Base-by-base conservation (phyloP, 2,113 vertebrate genomes). In the Pelodiscus sinensis region DNA sequence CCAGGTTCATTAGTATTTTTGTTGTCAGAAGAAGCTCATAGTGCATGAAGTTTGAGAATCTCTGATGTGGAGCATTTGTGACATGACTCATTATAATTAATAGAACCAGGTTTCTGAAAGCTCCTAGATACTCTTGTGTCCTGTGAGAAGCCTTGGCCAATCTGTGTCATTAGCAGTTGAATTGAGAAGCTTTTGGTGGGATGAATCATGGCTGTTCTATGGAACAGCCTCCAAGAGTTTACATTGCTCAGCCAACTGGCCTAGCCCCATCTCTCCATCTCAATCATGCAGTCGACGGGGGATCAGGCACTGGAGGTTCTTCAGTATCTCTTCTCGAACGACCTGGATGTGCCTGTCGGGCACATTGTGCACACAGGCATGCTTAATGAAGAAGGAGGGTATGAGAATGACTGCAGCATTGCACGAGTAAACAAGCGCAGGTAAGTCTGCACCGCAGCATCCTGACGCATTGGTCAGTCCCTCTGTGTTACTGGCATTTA, bases 321-420 rank as follows among this genome's bases (percentile, higher is more conserved):
- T 54, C 99, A 99, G 85, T 98, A 98, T 83, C 98, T 99, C 87
- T 99, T 99, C 96, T 98, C 99, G 50, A 99, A 99, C 6, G 99
- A 99, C 96, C 97, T 99, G 91, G 99, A 99, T 14, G 99, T 99
- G 82, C 99, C 99, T 0, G 99, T 99, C 2, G 99, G 99, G 57
- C 99, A 99, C 81, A 99, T 99, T 0, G 99, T 99, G 60, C 99
- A 99, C 92, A 99, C 99, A 0, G 99, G 99, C 89, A 99, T 99
- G 99, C 98, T 99, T 55, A 99, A 99, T 4, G 98, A 99, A 94
- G 97, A 96, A 1, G 99, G 99, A 6, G 99, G 99, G 2, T 99
- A 99, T 0, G 99, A 99, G 97, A 99, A 99, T 0, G 99, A 99
- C 98, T 99, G 99, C 98, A 99, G 99, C 81, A 98, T 99, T 4